phyloP scores from a whole-genome alignment of 2,888 invertebrate genomes.

The Hirtodrosophila duncani region DNA sequence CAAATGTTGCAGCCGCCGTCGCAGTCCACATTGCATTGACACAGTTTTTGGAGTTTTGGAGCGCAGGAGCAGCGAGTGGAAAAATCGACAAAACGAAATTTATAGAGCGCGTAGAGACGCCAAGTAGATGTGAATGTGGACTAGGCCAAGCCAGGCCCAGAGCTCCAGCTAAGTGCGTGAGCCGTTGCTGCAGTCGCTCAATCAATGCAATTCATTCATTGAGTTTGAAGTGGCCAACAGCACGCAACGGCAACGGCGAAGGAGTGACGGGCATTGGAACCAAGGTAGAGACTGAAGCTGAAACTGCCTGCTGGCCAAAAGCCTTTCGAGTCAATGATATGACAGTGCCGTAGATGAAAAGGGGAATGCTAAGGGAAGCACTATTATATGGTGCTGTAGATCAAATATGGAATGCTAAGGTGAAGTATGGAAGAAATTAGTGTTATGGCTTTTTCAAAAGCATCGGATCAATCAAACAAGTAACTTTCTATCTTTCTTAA shows the following conservation, averaged over 20 bases:
- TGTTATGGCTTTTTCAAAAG: too few species aligned
- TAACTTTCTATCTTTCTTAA: too few species aligned
- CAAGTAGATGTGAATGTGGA: conserved; percentile 26
- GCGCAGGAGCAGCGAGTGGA: conserved; percentile 8
- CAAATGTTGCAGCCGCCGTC: conserved; percentile 30
- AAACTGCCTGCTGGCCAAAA: conserved; percentile 31
- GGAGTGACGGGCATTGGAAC: not conserved
- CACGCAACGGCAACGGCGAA: conserved; percentile 31
- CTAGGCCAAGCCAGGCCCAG: conserved; percentile 20
- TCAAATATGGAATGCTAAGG: too few species aligned
- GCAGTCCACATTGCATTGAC: conserved; percentile 42
- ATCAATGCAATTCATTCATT: conserved; percentile 72
- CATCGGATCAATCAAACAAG: too few species aligned
- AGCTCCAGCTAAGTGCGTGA: conserved; percentile 61
- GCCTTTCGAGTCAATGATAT: conserved; percentile 44
- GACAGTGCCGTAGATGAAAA: conserved; percentile 1
- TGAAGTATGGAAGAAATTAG: too few species aligned
- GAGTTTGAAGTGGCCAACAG: conserved; percentile 48
- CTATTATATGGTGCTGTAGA: too few species aligned
- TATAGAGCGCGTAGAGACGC: conserved; percentile 49
- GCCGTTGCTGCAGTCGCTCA: conserved; percentile 46
- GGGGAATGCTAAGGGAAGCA: too few species aligned
- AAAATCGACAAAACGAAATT: conserved; percentile 48
- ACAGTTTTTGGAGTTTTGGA: conserved; percentile 42
- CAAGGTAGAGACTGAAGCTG: conserved; percentile 13